Conservation (phyloP, 2,888 invertebrate species). For the Thelaira solivaga region DNA sequence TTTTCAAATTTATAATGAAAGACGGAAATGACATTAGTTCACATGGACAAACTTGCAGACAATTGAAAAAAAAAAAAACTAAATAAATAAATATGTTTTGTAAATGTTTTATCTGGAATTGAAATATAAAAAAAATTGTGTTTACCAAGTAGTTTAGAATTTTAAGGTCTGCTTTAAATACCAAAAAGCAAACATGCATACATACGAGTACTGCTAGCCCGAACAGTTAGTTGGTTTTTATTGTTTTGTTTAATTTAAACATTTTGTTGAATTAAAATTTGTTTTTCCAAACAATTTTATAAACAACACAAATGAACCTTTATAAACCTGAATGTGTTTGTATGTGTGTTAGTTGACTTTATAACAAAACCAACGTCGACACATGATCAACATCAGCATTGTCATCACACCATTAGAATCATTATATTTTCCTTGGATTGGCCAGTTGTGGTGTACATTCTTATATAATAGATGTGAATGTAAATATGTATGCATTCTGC, state of each 20-base stretch:
- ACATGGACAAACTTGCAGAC: conserved; percentile 26
- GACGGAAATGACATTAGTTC: conserved; percentile 60
- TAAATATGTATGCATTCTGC: conserved; percentile 15
- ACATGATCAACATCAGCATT: conserved; percentile 21
- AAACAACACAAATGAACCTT: not conserved
- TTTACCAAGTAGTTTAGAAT: not conserved
- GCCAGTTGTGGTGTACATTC: not conserved
- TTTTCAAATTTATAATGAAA: conserved; percentile 34
- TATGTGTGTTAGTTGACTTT: too few relatives aligned
- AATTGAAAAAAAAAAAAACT: conserved; percentile 21
- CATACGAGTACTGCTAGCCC: too few relatives aligned
- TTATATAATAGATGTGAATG: not conserved
- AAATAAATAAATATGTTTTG: conserved; percentile 18
- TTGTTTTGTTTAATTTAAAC: conserved; percentile 14
- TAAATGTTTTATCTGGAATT: conserved; percentile 42
- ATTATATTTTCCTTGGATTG: conserved; percentile 9
- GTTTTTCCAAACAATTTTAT: conserved; percentile 16
- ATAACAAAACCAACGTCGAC: conserved; percentile 31
- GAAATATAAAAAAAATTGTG: conserved; percentile 16
- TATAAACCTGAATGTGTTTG: not conserved
- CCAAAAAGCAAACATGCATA: too few relatives aligned
- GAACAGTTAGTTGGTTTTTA: too few relatives aligned
- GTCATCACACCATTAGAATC: conserved; percentile 20
- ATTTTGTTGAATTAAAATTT: conserved; percentile 43
- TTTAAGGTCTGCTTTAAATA: not conserved